phyloP scores from a whole-genome alignment of 1,140 invertebrate species.

The Drosophila parvula region DNA sequence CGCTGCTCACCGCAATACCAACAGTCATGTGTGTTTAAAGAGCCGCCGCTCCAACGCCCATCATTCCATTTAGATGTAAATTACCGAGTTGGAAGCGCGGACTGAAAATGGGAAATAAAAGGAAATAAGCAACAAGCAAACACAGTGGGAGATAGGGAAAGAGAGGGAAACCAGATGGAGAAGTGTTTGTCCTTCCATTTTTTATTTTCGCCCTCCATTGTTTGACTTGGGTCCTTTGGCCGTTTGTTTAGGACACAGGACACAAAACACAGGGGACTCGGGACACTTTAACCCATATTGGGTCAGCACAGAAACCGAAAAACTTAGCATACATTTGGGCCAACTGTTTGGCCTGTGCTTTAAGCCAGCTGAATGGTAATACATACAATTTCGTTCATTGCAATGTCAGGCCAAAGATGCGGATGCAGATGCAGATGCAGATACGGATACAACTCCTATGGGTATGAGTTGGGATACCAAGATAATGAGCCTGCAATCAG shows the following conservation, averaged over 20 bases:
- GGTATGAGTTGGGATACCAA: slow-evolving; percentile 8
- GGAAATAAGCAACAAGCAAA: slow-evolving; percentile 64
- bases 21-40: slow-evolving; percentile 50
- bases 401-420: slow-evolving; percentile 26
- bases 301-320: slow-evolving; percentile 24
- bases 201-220: slow-evolving; percentile 20
- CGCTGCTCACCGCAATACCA: slow-evolving; percentile 6
- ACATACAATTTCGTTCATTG: slow-evolving; percentile 11
- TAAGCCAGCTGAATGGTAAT: slow-evolving; percentile 16
- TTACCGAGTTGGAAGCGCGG: slow-evolving; percentile 49
- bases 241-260: slow-evolving; percentile 42
- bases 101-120: slow-evolving; percentile 55
- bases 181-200: slow-evolving; percentile 15
- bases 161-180: background rate
- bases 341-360: slow-evolving; percentile 15
- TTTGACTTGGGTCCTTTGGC: slow-evolving; percentile 31
- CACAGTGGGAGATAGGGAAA: slow-evolving; percentile 6
- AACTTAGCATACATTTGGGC: slow-evolving; percentile 38
- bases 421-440: slow-evolving; percentile 7
- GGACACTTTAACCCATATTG: slow-evolving; percentile 54
- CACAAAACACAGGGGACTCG: background rate
- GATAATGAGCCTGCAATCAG: slow-evolving; percentile 61
- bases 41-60: slow-evolving; percentile 52
- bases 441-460: slow-evolving; percentile 24
- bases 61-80: slow-evolving; percentile 68